A percentile compares a stretch with the other conserved stretches of the same genome.
These are phyloP conservation scores for Tortrix viridana DNA, from an alignment of 2,888 invertebrate species.

Conservation along the genomic window DNA sequence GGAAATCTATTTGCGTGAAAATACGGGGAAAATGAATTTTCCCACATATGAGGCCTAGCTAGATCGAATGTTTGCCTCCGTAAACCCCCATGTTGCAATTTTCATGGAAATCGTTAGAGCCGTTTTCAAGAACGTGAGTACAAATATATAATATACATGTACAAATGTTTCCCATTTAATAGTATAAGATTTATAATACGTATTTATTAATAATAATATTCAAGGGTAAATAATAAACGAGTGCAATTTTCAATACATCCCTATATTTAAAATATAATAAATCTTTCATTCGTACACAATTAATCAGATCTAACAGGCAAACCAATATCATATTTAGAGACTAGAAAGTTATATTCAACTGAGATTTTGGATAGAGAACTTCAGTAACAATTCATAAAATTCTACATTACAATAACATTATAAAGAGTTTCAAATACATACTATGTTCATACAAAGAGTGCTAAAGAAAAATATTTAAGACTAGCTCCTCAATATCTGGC, in stretches of 20 bases:
- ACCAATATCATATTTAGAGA: constrained; percentile 74
- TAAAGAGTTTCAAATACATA: constrained; percentile 12
- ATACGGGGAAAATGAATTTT: too few species aligned
- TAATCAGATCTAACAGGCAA: constrained; percentile 66
- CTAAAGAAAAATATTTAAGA: background rate
- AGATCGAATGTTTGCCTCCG: too few species aligned
- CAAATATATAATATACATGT: too few species aligned
- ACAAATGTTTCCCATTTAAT: too few species aligned
- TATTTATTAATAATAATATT: too few species aligned
- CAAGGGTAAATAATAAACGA: constrained; percentile 38
- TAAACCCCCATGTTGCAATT: too few species aligned
- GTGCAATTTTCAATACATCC: constrained; percentile 54
- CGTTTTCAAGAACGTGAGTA: too few species aligned
- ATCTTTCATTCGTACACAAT: constrained; percentile 68
- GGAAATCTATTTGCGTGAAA: too few species aligned
- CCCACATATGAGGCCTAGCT: too few species aligned
- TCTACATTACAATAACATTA: constrained; percentile 33
- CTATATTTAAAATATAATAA: constrained; percentile 68
- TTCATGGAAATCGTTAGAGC: too few species aligned
- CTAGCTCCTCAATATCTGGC: background rate
- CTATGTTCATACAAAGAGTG: background rate
- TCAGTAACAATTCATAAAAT: constrained; percentile 41
- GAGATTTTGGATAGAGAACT: constrained; percentile 53
- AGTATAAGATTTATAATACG: too few species aligned
- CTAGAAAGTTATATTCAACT: constrained; percentile 78